A percentile compares a stretch with the other conserved stretches of the same genome.
Evolutionary conservation across 2,888 invertebrate species (phyloP).

Genomic region (Netelia virgata): DNA sequence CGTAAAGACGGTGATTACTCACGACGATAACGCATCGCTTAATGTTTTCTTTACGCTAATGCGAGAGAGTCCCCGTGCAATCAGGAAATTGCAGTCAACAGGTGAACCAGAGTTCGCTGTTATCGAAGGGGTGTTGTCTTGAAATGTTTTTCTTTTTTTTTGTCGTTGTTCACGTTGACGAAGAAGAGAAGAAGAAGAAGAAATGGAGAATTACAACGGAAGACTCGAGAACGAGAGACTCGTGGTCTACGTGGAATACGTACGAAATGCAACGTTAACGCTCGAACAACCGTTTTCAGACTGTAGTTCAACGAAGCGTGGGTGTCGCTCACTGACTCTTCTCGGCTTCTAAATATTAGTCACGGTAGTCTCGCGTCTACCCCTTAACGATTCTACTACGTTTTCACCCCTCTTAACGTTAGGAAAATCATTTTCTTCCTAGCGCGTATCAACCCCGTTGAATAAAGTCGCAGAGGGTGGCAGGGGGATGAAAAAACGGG

Average conservation of each 20-base stretch:
- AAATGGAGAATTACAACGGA: no score
- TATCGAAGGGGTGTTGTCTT: no score
- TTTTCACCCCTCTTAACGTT: conserved; percentile 17
- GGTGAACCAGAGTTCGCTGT: no score
- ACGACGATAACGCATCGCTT: no score
- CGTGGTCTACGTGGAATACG: neutral
- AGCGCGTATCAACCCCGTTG: neutral
- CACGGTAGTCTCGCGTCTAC: conserved; percentile 8
- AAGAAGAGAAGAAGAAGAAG: no score
- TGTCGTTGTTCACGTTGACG: no score
- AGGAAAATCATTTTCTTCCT: conserved; percentile 39
- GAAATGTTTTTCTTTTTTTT: no score
- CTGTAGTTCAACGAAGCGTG: conserved; percentile 31
- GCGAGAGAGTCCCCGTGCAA: no score
- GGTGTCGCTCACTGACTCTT: conserved; percentile 20
- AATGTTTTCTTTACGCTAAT: no score
- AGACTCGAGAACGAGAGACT: no score
- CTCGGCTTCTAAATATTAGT: neutral
- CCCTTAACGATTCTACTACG: conserved; percentile 41
- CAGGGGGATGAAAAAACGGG: conserved; percentile 16
- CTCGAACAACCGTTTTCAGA: conserved; percentile 12
- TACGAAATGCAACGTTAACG: conserved; percentile 10
- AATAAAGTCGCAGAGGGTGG: neutral
- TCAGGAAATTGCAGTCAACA: no score
- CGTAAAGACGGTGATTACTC: no score